phyloP scores from a whole-genome alignment of 2,113 vertebrate genomes.

The Ornithorhynchus anatinus region DNA sequence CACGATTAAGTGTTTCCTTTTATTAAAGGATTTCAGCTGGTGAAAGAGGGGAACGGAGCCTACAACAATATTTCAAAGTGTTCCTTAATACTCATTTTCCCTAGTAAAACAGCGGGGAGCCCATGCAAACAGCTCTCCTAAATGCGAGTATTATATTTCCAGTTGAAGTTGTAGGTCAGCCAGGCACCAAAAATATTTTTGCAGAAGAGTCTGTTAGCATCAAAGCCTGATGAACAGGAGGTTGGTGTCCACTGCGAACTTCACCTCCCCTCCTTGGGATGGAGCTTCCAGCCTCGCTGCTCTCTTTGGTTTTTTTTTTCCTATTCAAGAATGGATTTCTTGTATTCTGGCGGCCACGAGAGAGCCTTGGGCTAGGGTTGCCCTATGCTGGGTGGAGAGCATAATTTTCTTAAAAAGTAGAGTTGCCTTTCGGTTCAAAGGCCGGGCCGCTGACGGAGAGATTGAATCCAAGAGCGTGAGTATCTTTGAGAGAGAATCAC shows the following conservation, averaged over 20 bases:
- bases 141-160: conserved; percentile 68
- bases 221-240: background rate
- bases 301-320: too few relatives aligned
- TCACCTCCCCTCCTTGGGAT: background rate
- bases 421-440: too few relatives aligned
- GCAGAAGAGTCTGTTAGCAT: conserved; percentile 25
- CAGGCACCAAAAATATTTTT: conserved; percentile 45
- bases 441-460: too few relatives aligned
- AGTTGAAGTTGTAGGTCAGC: conserved; percentile 35
- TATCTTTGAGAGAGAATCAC: too few relatives aligned
- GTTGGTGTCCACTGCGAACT: rapidly evolving
- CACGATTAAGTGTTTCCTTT: conserved; percentile 44
- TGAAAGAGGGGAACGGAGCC: conserved; percentile 50
- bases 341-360: too few relatives aligned
- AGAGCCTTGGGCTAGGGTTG: too few relatives aligned
- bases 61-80: conserved; percentile 68
- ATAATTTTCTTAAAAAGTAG: too few relatives aligned
- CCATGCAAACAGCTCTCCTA: conserved; percentile 71
- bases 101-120: conserved; percentile 75
- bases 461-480: too few relatives aligned
- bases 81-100: conserved; percentile 60
- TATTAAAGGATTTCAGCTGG: conserved; percentile 48
- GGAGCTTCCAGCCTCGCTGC: background rate
- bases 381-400: too few relatives aligned
- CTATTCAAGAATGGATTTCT: too few relatives aligned